A percentile compares a stretch with the other conserved stretches of the same genome.
These are phyloP conservation scores for Mesorhabditis belari DNA, from an alignment of 2,888 invertebrate genomes.

Conservation along the genomic window DNA sequence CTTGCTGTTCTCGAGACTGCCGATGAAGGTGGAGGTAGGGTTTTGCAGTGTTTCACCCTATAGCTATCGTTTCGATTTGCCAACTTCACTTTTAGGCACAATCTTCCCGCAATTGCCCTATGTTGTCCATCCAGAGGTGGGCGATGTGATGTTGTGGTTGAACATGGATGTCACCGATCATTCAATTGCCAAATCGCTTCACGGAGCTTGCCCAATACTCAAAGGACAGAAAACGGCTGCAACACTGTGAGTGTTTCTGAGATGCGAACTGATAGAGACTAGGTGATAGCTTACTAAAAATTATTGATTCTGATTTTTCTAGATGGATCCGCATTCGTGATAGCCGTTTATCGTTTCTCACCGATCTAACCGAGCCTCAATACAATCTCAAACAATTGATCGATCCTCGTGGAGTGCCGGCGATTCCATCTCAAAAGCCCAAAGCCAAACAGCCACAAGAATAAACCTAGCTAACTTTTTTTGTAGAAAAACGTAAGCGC, in stretches of 20 bases:
- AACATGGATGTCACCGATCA: slow-evolving; percentile 29
- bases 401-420: too few species aligned
- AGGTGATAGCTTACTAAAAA: too few species aligned
- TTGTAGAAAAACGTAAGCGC: too few species aligned
- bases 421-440: too few species aligned
- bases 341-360: too few species aligned
- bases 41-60: neutral
- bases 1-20: slow-evolving; percentile 20
- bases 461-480: too few species aligned
- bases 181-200: slow-evolving; percentile 17
- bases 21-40: slow-evolving; percentile 12
- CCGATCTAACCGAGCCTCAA: too few species aligned
- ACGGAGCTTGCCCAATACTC: slow-evolving; percentile 41
- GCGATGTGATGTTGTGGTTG: slow-evolving; percentile 43
- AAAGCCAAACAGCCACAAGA: too few species aligned
- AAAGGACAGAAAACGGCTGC: slow-evolving; percentile 30
- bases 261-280: too few species aligned
- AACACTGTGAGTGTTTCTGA: slow-evolving; percentile 15
- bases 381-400: too few species aligned
- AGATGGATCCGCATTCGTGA: too few species aligned
- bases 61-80: neutral
- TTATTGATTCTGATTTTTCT: too few species aligned
- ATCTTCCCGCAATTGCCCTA: slow-evolving; percentile 29
- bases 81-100: slow-evolving; percentile 17
- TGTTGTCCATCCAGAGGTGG: slow-evolving; percentile 23